Evolutionary conservation across 2,888 invertebrate species (phyloP).

Genomic region (Mythimna vitellina): DNA sequence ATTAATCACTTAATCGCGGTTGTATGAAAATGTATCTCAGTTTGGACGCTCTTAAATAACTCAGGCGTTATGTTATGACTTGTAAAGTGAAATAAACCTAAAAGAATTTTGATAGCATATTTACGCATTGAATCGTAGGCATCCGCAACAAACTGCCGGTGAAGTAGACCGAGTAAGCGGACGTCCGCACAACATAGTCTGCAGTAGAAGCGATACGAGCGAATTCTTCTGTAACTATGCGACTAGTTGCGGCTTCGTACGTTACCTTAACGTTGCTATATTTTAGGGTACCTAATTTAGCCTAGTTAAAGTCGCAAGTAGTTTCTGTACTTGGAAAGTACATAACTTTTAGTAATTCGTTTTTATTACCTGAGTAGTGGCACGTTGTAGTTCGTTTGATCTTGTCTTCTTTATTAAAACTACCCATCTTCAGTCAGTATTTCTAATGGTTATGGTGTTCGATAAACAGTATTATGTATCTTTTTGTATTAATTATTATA

Average conservation of each 20-base stretch:
- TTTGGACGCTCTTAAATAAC: background rate
- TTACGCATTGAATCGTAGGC: slow-evolving; percentile 16
- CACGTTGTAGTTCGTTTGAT: background rate
- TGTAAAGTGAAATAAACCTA: background rate
- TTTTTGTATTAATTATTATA: too few relatives aligned
- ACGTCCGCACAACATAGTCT: slow-evolving; percentile 31
- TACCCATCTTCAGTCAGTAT: background rate
- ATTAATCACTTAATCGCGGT: too few relatives aligned
- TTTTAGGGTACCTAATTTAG: slow-evolving; percentile 12
- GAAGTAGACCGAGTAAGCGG: slow-evolving; percentile 29
- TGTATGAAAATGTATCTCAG: too few relatives aligned
- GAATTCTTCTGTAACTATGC: slow-evolving; percentile 45
- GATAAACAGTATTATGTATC: too few relatives aligned
- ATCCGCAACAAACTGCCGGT: background rate
- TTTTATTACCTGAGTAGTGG: background rate
- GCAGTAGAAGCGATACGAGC: slow-evolving; percentile 26
- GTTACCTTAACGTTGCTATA: background rate
- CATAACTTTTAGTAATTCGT: background rate
- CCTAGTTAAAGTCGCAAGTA: background rate
- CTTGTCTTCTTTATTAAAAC: background rate
- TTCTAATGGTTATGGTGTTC: background rate
- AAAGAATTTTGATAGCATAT: background rate
- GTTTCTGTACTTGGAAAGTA: background rate
- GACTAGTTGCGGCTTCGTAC: slow-evolving; percentile 3
- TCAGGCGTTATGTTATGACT: background rate